These are phyloP conservation scores for Microctonus aethiopoides DNA, from an alignment of 2,888 invertebrate species.

Conservation along the genomic window DNA sequence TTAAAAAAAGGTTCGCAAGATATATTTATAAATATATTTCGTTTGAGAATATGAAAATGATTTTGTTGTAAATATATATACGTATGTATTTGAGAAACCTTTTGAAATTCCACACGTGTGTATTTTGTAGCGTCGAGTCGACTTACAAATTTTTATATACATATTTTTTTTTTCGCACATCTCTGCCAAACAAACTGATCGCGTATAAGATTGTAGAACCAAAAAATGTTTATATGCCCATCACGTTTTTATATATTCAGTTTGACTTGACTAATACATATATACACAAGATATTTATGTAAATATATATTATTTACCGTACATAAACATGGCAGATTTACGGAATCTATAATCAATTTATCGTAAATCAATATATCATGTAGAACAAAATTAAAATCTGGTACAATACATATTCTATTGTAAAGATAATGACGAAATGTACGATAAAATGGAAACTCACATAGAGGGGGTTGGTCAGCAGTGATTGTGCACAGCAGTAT, in stretches of 20 bases:
- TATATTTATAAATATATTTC: not conserved
- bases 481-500: too few relatives aligned
- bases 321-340: not conserved
- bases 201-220: too few relatives aligned
- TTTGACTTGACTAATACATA: not conserved
- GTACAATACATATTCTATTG: not conserved
- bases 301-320: not conserved
- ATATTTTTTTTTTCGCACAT: not conserved
- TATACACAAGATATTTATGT: not conserved
- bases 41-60: not conserved
- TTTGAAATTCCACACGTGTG: constrained; percentile 17
- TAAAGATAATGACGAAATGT: constrained; percentile 39
- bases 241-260: constrained; percentile 13
- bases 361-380: not conserved
- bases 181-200: not conserved
- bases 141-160: constrained; percentile 24
- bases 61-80: not conserved
- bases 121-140: constrained; percentile 8
- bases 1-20: not conserved
- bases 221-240: not conserved
- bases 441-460: constrained; percentile 38
- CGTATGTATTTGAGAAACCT: not conserved
- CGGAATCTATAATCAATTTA: not conserved
- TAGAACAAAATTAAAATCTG: not conserved
- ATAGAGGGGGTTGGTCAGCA: too few relatives aligned